A percentile compares a stretch with the other conserved stretches of the same genome.
phyloP scores from a whole-genome alignment of 2,888 invertebrate species.

The Drosophila nr. perissopoda region DNA sequence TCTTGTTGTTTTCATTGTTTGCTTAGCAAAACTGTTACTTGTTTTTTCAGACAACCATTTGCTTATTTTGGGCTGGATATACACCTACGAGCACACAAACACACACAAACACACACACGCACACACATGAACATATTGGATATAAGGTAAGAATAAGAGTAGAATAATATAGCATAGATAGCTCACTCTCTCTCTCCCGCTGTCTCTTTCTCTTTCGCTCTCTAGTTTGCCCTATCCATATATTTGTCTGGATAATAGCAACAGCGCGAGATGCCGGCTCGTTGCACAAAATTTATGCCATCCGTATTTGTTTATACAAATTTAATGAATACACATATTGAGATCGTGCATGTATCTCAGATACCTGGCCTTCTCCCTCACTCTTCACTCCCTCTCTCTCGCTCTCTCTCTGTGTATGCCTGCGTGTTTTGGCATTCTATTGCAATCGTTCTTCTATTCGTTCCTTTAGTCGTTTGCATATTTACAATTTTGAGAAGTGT shows the following conservation, averaged over 20 bases:
- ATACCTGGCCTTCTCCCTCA: constrained; percentile 1
- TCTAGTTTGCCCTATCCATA: constrained; percentile 6
- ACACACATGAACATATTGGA: background rate
- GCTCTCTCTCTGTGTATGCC: constrained; percentile 3
- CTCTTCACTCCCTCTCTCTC: too few species aligned
- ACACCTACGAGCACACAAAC: constrained; percentile 16
- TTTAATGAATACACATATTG: constrained; percentile 82
- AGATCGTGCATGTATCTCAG: constrained; percentile 23
- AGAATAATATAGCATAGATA: constrained; percentile 63
- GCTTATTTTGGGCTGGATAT: constrained; percentile 58
- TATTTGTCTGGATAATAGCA: constrained; percentile 45
- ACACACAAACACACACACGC: constrained; percentile 11
- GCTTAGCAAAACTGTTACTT: constrained; percentile 74
- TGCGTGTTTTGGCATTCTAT: background rate
- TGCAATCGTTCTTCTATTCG: background rate
- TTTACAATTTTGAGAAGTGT: constrained; percentile 22
- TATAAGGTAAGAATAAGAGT: constrained; percentile 42
- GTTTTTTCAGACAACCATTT: constrained; percentile 72
- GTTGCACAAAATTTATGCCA: constrained; percentile 76
- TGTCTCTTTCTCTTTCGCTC: background rate
- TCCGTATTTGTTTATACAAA: constrained; percentile 83
- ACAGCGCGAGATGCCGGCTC: constrained; percentile 42
- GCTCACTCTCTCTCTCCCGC: constrained; percentile 1
- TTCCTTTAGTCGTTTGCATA: constrained; percentile 15
- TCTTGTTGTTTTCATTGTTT: constrained; percentile 70